Base-by-base conservation (phyloP, 2,113 vertebrate genomes). In the Odocoileus hemionus region DNA sequence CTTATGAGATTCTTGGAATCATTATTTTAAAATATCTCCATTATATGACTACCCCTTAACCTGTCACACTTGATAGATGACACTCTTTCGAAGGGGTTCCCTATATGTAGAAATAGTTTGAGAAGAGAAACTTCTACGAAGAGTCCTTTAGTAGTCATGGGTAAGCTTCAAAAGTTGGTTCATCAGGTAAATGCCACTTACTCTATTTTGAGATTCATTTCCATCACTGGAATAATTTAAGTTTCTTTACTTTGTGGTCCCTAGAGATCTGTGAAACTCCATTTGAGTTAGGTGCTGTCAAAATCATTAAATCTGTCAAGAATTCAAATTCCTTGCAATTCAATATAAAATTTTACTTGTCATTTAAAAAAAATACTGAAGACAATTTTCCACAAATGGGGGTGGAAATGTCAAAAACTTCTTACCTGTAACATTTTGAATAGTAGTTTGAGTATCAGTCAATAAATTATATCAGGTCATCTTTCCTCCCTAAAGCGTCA, bases 261-360 rank as follows among this genome's bases (percentile, higher is more conserved):
- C 94, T 89, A 54, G 36, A 96, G 88, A 91, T 80, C 39, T 26
- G 0, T 97, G 79, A 95, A 85, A 55, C 3, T 47, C 16, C n/a
- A 23, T 93, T 96, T 97, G 86, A 95, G 88, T 97, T 87, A 96
- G 5, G 28, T 90, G n/a, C 54, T 98, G 93, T 97, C 54, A 97
- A 94, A 98, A 95, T 83, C 0, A 92, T 95, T 82, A 93, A 90
- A 58, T 86, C 52, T 97, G 95, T 96, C 96, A 97, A 95, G 54
- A 96, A 95, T 95, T 96, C 86, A 96, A 57, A 97, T 96, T 96
- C 60, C 60, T 94, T 96, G 57, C 58, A 96, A 86, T 92, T 96
- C 43, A 47, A 23, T 96, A 94, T 96, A 95, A 96, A 98, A 70
- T 95, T 96, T 92, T 86, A 61, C 87, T 94, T 96, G 83, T 97